phyloP scores from a whole-genome alignment of 2,113 vertebrate genomes.

The Bucco capensis region DNA sequence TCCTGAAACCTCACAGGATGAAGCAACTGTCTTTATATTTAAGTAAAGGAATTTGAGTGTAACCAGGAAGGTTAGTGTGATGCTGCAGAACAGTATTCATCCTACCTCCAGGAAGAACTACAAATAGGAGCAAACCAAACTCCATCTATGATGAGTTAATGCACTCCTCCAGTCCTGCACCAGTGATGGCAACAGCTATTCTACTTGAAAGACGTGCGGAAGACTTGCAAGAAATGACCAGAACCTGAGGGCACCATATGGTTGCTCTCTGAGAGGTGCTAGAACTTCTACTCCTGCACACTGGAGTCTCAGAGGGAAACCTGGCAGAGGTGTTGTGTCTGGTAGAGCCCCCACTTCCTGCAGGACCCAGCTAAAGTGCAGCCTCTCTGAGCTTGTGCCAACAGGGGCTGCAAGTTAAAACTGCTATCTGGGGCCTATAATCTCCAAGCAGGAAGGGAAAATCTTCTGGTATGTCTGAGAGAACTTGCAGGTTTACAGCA shows the following conservation, averaged over 20 bases:
- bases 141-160: neutral
- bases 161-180: neutral
- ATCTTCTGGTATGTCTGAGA: conserved; percentile 13
- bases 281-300: neutral
- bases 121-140: neutral
- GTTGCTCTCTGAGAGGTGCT: neutral
- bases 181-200: neutral
- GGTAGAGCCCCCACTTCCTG: neutral
- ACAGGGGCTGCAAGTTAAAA: neutral
- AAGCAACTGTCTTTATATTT: neutral
- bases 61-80: neutral
- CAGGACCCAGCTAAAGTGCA: neutral
- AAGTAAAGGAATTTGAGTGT: neutral
- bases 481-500: neutral
- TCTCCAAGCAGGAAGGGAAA: neutral
- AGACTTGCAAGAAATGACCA: neutral
- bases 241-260: neutral
- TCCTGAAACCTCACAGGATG: neutral
- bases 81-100: neutral
- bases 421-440: neutral
- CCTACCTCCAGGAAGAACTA: neutral
- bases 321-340: neutral
- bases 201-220: neutral
- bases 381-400: neutral
- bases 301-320: neutral